Percentiles rank a stretch among this genome's conserved stretches.
These are phyloP conservation scores for Hyles lineata DNA, from an alignment of 2,888 invertebrate species.

Conservation along the genomic window DNA sequence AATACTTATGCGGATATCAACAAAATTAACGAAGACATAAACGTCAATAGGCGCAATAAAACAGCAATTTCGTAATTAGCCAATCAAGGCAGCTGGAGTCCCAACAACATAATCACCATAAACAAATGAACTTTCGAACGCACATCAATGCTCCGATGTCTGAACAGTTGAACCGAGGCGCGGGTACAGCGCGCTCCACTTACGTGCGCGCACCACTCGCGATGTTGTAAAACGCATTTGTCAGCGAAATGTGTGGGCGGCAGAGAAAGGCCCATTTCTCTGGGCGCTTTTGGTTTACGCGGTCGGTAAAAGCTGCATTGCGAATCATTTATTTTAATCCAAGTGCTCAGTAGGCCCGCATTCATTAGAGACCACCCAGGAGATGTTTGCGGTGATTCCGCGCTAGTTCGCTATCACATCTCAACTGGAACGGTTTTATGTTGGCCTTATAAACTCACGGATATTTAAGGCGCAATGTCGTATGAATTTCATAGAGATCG, in stretches of 20 bases:
- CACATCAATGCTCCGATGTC: constrained; percentile 4
- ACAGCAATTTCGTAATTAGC: neutral
- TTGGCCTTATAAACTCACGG: neutral
- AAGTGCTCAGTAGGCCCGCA: constrained; percentile 28
- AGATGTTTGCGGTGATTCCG: constrained; percentile 12
- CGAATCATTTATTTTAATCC: constrained; percentile 32
- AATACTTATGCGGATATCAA: too few species aligned
- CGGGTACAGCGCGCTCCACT: neutral
- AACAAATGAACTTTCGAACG: constrained; percentile 26
- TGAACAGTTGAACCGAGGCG: neutral
- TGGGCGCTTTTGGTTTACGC: constrained; percentile 28
- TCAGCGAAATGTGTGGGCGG: constrained; percentile 59
- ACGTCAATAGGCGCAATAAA: neutral
- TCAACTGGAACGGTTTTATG: neutral
- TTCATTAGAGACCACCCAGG: constrained; percentile 31
- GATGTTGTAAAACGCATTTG: constrained; percentile 57
- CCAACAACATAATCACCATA: constrained; percentile 10
- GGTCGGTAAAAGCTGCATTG: constrained; percentile 30
- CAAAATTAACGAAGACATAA: neutral
- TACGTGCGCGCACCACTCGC: constrained; percentile 19
- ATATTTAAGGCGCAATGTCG: neutral
- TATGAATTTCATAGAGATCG: neutral
- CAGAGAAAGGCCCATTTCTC: constrained; percentile 61
- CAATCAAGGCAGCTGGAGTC: neutral
- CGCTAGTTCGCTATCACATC: neutral